Evolutionary conservation across 2,113 vertebrate genomes (phyloP).

Genomic region (Gobio gobio): DNA sequence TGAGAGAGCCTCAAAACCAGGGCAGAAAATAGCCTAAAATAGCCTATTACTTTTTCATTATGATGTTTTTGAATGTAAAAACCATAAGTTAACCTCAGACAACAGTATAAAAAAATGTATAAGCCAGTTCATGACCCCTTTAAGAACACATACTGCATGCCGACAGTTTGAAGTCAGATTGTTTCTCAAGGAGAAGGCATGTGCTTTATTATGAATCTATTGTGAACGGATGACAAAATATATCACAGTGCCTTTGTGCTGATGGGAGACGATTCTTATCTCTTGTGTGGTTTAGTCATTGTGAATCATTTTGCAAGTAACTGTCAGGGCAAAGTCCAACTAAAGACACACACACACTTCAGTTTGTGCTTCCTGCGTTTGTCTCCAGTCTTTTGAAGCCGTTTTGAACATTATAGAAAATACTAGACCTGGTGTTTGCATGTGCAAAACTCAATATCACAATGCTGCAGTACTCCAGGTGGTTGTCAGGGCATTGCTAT

Average conservation of each 20-base stretch:
- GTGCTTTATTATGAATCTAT: not conserved
- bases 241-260: slow-evolving; percentile 9
- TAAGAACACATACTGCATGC: not conserved
- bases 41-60: too few species aligned
- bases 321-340: slow-evolving; percentile 49
- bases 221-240: not conserved
- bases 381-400: not conserved
- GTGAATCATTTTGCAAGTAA: slow-evolving; percentile 48
- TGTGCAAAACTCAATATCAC: not conserved
- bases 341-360: slow-evolving; percentile 27
- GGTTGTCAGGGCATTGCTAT: not conserved
- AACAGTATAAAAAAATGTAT: too few species aligned
- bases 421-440: not conserved
- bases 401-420: not conserved
- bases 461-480: not conserved
- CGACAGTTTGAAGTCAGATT: not conserved
- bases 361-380: not conserved
- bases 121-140: too few species aligned
- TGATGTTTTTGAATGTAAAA: too few species aligned
- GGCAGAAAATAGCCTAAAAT: too few species aligned
- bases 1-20: too few species aligned
- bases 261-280: not conserved
- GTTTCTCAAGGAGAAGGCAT: not conserved
- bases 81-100: too few species aligned
- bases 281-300: slow-evolving; percentile 11